These are phyloP conservation scores for Limenitis camilla DNA, from an alignment of 2,888 invertebrate species.

Conservation along the genomic window DNA sequence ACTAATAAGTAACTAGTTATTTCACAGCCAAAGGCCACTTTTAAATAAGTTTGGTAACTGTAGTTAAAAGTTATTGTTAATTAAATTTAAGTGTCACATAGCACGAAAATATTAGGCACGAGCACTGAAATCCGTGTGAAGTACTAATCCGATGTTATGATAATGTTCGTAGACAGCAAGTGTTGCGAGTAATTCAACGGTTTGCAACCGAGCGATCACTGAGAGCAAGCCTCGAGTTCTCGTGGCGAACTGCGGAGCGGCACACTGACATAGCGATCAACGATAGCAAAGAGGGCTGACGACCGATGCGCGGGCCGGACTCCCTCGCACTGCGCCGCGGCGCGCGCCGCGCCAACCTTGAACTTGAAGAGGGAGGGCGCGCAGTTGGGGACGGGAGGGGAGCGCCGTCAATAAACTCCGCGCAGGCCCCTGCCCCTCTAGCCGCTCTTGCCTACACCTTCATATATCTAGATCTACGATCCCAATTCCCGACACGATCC, in stretches of 20 bases:
- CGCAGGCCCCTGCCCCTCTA: constrained; percentile 65
- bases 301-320: constrained; percentile 74
- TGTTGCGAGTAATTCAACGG: constrained; percentile 36
- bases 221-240: constrained; percentile 55
- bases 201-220: constrained; percentile 41
- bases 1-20: constrained; percentile 56
- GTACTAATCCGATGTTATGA: constrained; percentile 51
- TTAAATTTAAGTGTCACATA: constrained; percentile 36
- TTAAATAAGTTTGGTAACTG: constrained; percentile 65
- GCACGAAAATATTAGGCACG: constrained; percentile 37
- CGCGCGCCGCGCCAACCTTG: constrained; percentile 77
- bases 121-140: constrained; percentile 65
- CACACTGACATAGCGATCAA: too few species aligned
- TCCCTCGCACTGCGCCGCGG: constrained; percentile 74
- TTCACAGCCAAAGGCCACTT: constrained; percentile 71
- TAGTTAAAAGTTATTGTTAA: constrained; percentile 42
- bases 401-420: constrained; percentile 71
- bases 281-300: too few species aligned
- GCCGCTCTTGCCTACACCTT: constrained; percentile 31
- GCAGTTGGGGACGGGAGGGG: constrained; percentile 57
- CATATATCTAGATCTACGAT: constrained; percentile 27
- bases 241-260: constrained; percentile 42
- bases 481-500: constrained; percentile 32
- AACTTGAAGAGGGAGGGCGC: constrained; percentile 71
- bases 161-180: constrained; percentile 39